Percentiles rank a stretch among this genome's conserved stretches.
Conservation (phyloP, 2,888 invertebrate genomes). For the Athripsodes cinereus region DNA sequence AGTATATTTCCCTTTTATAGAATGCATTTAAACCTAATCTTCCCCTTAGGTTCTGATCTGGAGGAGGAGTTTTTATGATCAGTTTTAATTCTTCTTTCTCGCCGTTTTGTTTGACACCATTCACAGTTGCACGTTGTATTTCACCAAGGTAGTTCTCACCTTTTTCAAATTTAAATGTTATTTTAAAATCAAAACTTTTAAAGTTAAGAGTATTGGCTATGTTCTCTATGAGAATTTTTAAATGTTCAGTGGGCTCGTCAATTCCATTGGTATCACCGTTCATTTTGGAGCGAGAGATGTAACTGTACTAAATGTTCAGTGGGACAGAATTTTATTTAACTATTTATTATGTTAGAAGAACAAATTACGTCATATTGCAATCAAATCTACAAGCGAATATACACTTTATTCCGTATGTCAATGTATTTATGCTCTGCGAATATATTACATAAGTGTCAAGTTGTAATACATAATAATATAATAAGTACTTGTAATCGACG, state of each 20-base stretch:
- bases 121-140: slow-evolving; percentile 10
- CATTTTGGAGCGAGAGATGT: too few relatives aligned
- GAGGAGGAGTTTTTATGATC: slow-evolving; percentile 11
- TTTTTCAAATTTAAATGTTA: slow-evolving; percentile 2
- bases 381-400: too few relatives aligned
- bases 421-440: too few relatives aligned
- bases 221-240: neutral
- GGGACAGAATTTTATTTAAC: too few relatives aligned
- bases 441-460: too few relatives aligned
- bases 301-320: too few relatives aligned
- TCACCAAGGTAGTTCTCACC: slow-evolving; percentile 20
- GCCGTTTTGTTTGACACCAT: slow-evolving; percentile 5
- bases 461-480: too few relatives aligned
- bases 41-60: neutral
- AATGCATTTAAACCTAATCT: slow-evolving; percentile 2
- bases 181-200: neutral
- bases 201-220: neutral
- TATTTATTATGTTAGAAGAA: too few relatives aligned
- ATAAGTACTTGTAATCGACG: too few relatives aligned
- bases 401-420: too few relatives aligned
- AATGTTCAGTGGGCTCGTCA: neutral
- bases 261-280: neutral
- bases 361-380: too few relatives aligned
- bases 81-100: slow-evolving; percentile 5
- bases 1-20: slow-evolving; percentile 11